Evolutionary conservation across 2,113 vertebrate species (phyloP), one percentile per base, ranked within the genome.

Genomic region (Eulemur macaco): DNA sequence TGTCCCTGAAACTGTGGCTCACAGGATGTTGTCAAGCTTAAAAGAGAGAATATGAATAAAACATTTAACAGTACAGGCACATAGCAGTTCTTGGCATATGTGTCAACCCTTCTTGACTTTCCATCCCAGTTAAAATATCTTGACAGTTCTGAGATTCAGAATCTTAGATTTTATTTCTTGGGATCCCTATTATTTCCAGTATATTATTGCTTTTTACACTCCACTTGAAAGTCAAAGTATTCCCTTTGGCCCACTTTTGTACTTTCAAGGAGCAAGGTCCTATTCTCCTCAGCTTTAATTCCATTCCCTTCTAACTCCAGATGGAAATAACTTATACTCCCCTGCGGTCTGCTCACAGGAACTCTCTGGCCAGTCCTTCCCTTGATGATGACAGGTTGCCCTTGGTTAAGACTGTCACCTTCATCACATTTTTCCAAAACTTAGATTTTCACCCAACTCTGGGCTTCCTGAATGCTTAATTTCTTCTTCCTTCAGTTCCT

Each of bases 21-120:
- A 54, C 18, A 66, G 42, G 58, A 81, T 89, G 63, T 68, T 66
- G 60, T 94, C 85, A 96, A 47, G 74, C 31, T 96, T 77, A 80
- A 93, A 94, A 73, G 42, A 71, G 2, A 93, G 78, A 76, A n/a
- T 66, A 58, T 78, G 56, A 95, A 76, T 96, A 89, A 94, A 93
- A 91, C 54, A 94, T 82, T 82, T 50, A 91, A 52, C 23, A 69
- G 85, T 39, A 45, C 56, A 11, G 3, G 13, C 42, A 86, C 15
- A 47, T 0, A 52, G 52, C 39, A 83, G 37, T 10, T 93, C 68
- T 94, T 52, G 5, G 23, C 18, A 31, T 39, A 42, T 0, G 0
- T 71, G 66, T 25, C 77, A 78, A 71, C 37, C 4, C 8, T 69
- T 52, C 54, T 39, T 39, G 31, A 56, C 31, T 88, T 74, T 58